Evolutionary conservation across 1,140 invertebrate species (phyloP).

Genomic region (Leptestheria dahalacensis): DNA sequence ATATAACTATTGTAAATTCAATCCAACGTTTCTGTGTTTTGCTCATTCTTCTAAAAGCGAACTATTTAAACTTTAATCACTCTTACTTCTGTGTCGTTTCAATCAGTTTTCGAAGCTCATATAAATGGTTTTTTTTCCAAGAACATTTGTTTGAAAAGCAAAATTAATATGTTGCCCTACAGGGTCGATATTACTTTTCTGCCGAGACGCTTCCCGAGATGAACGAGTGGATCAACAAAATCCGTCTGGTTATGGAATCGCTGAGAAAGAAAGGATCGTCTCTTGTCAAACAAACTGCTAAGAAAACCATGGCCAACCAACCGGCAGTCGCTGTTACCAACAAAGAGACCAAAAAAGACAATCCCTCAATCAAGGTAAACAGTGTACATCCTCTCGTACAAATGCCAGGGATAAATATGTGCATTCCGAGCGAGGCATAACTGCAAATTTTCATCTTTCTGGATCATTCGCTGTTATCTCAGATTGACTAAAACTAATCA

Average conservation of each 20-base stretch:
- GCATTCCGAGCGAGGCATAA: no score
- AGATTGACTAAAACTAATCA: no score
- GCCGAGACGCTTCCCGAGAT: conserved; percentile 31
- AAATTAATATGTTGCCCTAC: conserved; percentile 13
- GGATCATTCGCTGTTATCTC: no score
- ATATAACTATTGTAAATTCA: no score
- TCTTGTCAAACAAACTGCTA: background rate
- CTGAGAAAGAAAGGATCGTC: conserved; percentile 3
- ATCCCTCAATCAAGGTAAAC: background rate
- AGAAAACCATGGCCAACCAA: background rate
- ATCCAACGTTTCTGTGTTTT: background rate
- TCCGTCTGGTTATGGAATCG: conserved; percentile 24
- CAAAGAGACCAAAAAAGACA: background rate
- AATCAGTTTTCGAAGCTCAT: background rate
- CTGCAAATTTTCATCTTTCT: no score
- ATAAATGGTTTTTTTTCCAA: conserved; percentile 10
- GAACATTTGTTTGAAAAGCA: no score
- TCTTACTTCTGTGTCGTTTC: background rate
- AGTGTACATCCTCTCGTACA: no score
- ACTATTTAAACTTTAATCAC: background rate
- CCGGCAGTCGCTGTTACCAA: background rate
- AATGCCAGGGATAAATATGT: no score
- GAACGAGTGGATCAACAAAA: conserved; percentile 34
- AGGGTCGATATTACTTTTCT: conserved; percentile 30
- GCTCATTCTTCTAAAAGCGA: background rate